These are phyloP conservation scores for Plectrocnemia conspersa DNA, from an alignment of 1,140 invertebrate genomes.

Conservation along the genomic window DNA sequence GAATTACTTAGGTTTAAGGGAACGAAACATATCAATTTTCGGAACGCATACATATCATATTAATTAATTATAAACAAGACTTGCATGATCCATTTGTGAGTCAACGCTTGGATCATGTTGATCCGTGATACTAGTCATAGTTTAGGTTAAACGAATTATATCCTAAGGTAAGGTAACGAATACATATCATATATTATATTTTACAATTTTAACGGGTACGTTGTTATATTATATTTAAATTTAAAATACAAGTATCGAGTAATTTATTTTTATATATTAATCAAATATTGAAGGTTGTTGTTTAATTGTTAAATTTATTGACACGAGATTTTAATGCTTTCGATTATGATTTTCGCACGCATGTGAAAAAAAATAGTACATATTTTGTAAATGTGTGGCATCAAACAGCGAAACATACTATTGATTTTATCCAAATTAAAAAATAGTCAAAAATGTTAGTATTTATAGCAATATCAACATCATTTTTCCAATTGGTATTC, in stretches of 20 bases:
- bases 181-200: slow-evolving; percentile 18
- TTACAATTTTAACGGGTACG: slow-evolving; percentile 12
- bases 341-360: too few relatives aligned
- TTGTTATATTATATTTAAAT: background rate
- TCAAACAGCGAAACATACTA: too few relatives aligned
- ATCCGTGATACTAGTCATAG: slow-evolving; percentile 33
- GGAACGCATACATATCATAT: slow-evolving; percentile 19
- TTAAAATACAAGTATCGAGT: background rate
- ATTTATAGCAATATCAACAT: too few relatives aligned
- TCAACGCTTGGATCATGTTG: slow-evolving; percentile 34
- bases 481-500: too few relatives aligned
- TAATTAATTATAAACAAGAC: slow-evolving; percentile 22
- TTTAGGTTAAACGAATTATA: slow-evolving; percentile 17
- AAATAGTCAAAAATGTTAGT: too few relatives aligned
- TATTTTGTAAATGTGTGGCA: too few relatives aligned
- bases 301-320: slow-evolving; percentile 20
- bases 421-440: too few relatives aligned
- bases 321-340: too few relatives aligned
- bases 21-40: slow-evolving; percentile 29
- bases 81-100: slow-evolving; percentile 14
- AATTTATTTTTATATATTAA: slow-evolving; percentile 28
- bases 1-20: slow-evolving; percentile 34
- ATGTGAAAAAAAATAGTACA: too few relatives aligned
- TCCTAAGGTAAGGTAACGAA: slow-evolving; percentile 7
- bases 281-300: slow-evolving; percentile 24